A percentile compares a stretch with the other conserved stretches of the same genome.
These are phyloP conservation scores for Capromys pilorides DNA, from an alignment of 2,797 vertebrate genomes.

Conservation along the genomic window DNA sequence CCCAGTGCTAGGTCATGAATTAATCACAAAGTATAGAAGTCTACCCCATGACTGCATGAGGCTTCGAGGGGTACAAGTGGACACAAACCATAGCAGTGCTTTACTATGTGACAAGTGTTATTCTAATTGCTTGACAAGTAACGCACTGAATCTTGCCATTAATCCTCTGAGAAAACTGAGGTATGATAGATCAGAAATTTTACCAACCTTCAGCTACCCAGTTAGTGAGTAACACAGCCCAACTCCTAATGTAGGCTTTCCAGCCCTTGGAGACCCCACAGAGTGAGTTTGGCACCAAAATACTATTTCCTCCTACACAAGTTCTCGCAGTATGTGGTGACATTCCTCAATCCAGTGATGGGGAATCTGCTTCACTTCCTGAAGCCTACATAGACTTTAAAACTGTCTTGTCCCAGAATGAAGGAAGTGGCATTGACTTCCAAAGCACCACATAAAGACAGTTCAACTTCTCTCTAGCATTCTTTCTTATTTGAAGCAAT, in stretches of 20 bases:
- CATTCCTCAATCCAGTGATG: background rate
- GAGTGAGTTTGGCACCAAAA: background rate
- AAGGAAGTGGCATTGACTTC: background rate
- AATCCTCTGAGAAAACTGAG: background rate
- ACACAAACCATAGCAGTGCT: background rate
- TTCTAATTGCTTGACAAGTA: background rate
- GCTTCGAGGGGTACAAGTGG: no score
- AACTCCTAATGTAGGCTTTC: background rate
- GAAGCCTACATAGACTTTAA: background rate
- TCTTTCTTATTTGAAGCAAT: background rate
- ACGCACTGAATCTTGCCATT: background rate
- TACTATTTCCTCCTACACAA: background rate
- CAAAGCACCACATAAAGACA: background rate
- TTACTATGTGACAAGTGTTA: background rate
- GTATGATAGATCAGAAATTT: background rate
- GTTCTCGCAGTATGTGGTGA: background rate
- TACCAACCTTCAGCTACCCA: background rate
- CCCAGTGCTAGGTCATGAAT: no score
- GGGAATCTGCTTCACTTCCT: background rate
- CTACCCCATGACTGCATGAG: no score
- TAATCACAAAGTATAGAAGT: no score
- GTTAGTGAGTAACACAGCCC: background rate
- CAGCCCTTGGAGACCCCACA: background rate
- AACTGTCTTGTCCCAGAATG: background rate
- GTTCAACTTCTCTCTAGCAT: background rate